Evolutionary conservation across 2,797 vertebrate genomes (phyloP), one percentile per base, ranked within the genome.

Genomic region (Threskiornis aethiopicus): DNA sequence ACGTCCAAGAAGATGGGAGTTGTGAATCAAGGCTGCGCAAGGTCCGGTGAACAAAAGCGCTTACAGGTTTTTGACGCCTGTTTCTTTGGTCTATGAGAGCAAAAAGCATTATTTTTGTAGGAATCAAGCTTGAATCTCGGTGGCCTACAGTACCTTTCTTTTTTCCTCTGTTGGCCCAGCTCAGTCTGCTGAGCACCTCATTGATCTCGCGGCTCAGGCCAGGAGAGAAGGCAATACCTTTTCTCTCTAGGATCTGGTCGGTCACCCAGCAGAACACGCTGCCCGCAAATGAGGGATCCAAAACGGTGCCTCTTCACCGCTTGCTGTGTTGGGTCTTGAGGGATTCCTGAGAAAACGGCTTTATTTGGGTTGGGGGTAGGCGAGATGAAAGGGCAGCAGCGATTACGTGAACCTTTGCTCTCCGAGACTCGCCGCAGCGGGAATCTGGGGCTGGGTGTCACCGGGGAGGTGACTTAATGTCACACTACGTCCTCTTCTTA

Each of bases 201-300:
- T 31, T 17, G 2, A 1, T 22, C 41, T 24, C 29, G 2, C n/a
- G 4, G 47, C 57, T 39, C 25, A 7, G 17, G 6, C n/a, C 11
- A 8, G 10, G 58, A 35, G 57, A 41, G 76, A 66, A 21, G 8
- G 14, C 72, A 49, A 58, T 6, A 9, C 28, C 13, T n/a, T 47
- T 39, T 39, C n/a, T 24, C 16, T 39, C 29, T 17, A 8, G 49
- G 39, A 10, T 18, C 16, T 51, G n/a, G 64, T 11, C 5, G 72
- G 37, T 26, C 33, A 7, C n/a, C n/a, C 47, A 16, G 55, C n/a
- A 16, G 64, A 29, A 46, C n/a, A 6, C 2, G 3, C 39, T 7
- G 29, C n/a, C 2, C 1, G 46, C 46, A 14, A 16, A 21, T 42
- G 8, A 16, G 71, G 31, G 46, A n/a, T 61, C 39, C 73, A 13